These are phyloP conservation scores for Chelonoidis abingdonii DNA, from an alignment of 2,113 vertebrate genomes.

Conservation along the genomic window DNA sequence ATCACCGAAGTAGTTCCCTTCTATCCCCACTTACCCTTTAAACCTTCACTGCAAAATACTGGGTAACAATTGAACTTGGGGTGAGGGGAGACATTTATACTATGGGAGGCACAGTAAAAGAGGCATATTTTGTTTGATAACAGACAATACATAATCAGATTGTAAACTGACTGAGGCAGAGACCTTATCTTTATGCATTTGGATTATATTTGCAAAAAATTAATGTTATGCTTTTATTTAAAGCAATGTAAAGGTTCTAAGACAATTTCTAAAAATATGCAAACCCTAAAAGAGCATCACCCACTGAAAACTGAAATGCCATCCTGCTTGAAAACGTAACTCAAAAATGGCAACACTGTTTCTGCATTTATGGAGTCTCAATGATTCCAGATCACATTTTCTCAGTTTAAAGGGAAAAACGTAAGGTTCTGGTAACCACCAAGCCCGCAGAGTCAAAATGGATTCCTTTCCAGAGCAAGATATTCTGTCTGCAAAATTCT, in stretches of 20 bases:
- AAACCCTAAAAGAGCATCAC: background rate
- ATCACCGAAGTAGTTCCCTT: fast-evolving
- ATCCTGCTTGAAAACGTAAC: background rate
- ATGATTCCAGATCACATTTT: background rate
- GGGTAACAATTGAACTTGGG: background rate
- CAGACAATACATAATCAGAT: background rate
- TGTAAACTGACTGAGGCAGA: background rate
- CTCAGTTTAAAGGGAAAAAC: background rate
- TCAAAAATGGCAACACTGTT: background rate
- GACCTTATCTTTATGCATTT: background rate
- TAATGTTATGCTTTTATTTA: background rate
- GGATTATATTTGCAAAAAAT: background rate
- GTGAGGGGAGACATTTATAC: background rate
- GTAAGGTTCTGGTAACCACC: background rate
- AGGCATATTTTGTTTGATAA: background rate
- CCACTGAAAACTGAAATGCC: background rate
- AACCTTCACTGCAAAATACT: no score
- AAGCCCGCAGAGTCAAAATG: background rate
- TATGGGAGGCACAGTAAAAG: background rate
- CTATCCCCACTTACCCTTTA: background rate
- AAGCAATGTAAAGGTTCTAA: background rate
- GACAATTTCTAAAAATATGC: background rate
- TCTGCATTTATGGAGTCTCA: no score
- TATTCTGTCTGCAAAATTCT: background rate
- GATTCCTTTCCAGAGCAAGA: background rate